Evolutionary conservation across 2,797 vertebrate genomes (phyloP).

Genomic region (Aeoliscus strigatus): DNA sequence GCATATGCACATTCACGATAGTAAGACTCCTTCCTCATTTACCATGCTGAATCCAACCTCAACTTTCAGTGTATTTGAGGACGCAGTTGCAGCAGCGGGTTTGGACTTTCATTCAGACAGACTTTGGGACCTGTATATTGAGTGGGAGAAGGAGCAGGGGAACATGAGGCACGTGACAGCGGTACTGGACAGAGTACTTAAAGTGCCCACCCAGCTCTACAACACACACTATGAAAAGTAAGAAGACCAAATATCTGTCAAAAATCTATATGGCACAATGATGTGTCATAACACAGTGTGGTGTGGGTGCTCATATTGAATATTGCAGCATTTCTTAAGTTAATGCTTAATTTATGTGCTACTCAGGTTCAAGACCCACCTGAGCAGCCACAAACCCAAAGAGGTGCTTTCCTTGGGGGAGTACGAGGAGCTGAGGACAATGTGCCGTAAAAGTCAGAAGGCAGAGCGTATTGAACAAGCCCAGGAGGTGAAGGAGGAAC

Average conservation of each 20-base stretch:
- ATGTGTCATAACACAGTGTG: slow-evolving; percentile 9
- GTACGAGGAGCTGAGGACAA: slow-evolving; percentile 69
- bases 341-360: too few species aligned
- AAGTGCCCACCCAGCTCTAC: slow-evolving; percentile 83
- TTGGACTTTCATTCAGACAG: slow-evolving; percentile 85
- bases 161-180: slow-evolving; percentile 68
- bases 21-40: not conserved
- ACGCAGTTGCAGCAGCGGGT: slow-evolving; percentile 73
- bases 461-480: slow-evolving; percentile 64
- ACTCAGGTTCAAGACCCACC: slow-evolving; percentile 77
- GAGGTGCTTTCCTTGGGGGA: slow-evolving; percentile 75
- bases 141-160: slow-evolving; percentile 82
- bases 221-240: slow-evolving; percentile 84
- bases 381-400: slow-evolving; percentile 66
- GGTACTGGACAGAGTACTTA: slow-evolving; percentile 77
- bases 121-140: slow-evolving; percentile 83
- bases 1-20: not conserved
- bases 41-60: slow-evolving; percentile 3
- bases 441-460: slow-evolving; percentile 69
- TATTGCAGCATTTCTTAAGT: too few species aligned
- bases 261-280: too few species aligned
- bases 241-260: too few species aligned
- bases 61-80: slow-evolving; percentile 75
- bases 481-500: slow-evolving; percentile 68
- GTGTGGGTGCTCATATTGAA: too few species aligned